Evolutionary conservation across 2,113 vertebrate genomes (phyloP), one percentile per base, ranked within the genome.

Genomic region (Aleadryas rufinucha): DNA sequence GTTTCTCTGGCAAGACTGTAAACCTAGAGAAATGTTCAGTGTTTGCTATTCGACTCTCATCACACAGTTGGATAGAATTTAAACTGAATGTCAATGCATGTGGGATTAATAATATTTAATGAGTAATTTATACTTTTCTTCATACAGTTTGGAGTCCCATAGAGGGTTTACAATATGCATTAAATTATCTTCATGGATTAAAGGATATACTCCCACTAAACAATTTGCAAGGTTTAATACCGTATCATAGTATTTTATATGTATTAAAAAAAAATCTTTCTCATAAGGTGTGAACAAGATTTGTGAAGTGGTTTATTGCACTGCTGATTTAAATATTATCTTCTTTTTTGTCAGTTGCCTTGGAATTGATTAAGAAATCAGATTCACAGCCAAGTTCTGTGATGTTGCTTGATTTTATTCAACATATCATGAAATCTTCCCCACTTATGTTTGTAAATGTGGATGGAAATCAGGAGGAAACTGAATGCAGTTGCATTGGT

Each of bases 401-500:
- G 76, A 99, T 99, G 99, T 97, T 99, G 84, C 98, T 99, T 93
- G 99, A 99, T 96, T 99, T 99, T 92, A 98, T 99, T 91, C 99
- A 99, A 84, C 98, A 99, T 84, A 99, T 99, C 16, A 98, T 99
- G 98, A 99, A 99, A 96, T 99, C 99, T 49, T 99, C 99, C 10
- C 99, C 99, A 1, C 98, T 99, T 89, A 99, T 99, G 98, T 99
- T 99, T 95, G 98, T 99, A 75, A 99, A 98, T 83, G 97, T 98
- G 76, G 98, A 97, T 93, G 98, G 97, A 89, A 98, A 96, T 56
- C 98, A 98, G 21, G 97, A 98, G 31, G 98, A 99, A 70, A 93
- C 97, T 12, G 98, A 98, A 60, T 95, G 91, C 61, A 98, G 96
- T 96, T 99, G 98, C 77, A 97, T 98, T 56, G 99, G 99, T 99